A percentile compares a stretch with the other conserved stretches of the same genome.
These are phyloP conservation scores for Lymantria monacha DNA, from an alignment of 2,888 invertebrate species.

Conservation along the genomic window DNA sequence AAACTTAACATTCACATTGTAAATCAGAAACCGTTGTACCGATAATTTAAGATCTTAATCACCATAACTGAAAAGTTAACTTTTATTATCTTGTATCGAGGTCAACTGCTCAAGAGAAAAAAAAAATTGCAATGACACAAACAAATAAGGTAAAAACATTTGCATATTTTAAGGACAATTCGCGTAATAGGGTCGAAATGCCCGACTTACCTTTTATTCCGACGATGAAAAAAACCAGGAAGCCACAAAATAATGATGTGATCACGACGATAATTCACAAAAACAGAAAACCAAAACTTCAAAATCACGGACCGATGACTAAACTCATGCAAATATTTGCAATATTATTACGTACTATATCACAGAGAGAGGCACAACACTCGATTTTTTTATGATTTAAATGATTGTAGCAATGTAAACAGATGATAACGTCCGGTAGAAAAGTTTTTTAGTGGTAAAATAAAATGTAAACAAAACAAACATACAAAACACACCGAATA, in stretches of 20 bases:
- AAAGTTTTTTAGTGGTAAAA: slow-evolving; percentile 36
- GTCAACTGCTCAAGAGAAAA: slow-evolving; percentile 41
- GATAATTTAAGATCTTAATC: slow-evolving; percentile 22
- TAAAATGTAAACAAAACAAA: slow-evolving; percentile 54
- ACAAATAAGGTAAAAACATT: slow-evolving; percentile 45
- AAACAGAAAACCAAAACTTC: slow-evolving; percentile 42
- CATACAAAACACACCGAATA: slow-evolving; percentile 32
- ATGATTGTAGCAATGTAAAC: slow-evolving; percentile 32
- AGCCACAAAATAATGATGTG: slow-evolving; percentile 11
- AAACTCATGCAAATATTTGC: slow-evolving; percentile 33
- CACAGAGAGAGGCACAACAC: slow-evolving; percentile 56
- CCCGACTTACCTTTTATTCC: slow-evolving; percentile 20
- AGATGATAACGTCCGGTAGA: slow-evolving; percentile 21
- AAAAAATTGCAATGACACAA: slow-evolving; percentile 52
- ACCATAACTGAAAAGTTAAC: slow-evolving; percentile 25
- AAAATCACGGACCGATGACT: slow-evolving; percentile 35
- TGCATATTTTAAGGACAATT: slow-evolving; percentile 12
- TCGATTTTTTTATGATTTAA: slow-evolving; percentile 16
- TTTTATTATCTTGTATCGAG: slow-evolving; percentile 42
- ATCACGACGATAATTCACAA: slow-evolving; percentile 27
- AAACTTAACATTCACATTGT: not conserved
- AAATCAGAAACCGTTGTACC: slow-evolving; percentile 1
- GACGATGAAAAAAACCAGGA: slow-evolving; percentile 9
- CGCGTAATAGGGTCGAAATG: slow-evolving; percentile 12
- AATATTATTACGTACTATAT: slow-evolving; percentile 28